A percentile compares a stretch with the other conserved stretches of the same genome.
phyloP scores from a whole-genome alignment of 2,113 vertebrate genomes.

The Heterochromis multidens region DNA sequence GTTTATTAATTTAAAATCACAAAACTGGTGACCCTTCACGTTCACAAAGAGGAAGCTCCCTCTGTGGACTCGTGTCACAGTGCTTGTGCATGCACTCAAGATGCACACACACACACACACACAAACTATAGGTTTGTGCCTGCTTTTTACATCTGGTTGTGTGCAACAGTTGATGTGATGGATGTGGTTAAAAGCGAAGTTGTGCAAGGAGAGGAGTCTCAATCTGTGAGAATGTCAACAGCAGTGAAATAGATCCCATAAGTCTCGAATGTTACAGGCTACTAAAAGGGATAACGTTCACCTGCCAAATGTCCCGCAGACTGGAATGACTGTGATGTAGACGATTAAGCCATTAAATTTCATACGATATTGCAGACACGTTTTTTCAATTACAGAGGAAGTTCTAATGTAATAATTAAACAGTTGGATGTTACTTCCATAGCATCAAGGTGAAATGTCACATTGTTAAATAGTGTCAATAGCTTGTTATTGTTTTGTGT shows the following conservation, averaged over 20 bases:
- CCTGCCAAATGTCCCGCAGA: conserved; percentile 53
- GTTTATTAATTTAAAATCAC: conserved; percentile 46
- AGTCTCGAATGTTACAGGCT: conserved; percentile 58
- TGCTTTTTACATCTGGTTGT: background rate
- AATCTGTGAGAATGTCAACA: conserved; percentile 50
- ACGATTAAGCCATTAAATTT: conserved; percentile 61
- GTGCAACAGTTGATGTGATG: background rate
- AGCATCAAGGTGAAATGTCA: background rate
- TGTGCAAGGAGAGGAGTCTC: conserved; percentile 22
- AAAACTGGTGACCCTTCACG: conserved; percentile 49
- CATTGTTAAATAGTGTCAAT: conserved; percentile 31
- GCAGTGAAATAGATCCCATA: conserved; percentile 49
- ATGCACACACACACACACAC: background rate
- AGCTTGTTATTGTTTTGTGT: conserved; percentile 42
- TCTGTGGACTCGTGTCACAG: conserved; percentile 10
- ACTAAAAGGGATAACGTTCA: conserved; percentile 46
- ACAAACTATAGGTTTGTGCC: background rate
- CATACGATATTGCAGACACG: conserved; percentile 27
- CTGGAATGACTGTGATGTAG: conserved; percentile 50
- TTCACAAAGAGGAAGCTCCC: conserved; percentile 45
- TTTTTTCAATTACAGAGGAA: conserved; percentile 31
- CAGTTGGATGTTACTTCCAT: background rate
- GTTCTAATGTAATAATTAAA: conserved; percentile 17
- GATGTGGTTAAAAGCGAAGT: conserved; percentile 25
- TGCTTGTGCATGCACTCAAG: background rate